Evolutionary conservation across 2,888 invertebrate genomes (phyloP).

Genomic region (Pachycephus smyrnensis): DNA sequence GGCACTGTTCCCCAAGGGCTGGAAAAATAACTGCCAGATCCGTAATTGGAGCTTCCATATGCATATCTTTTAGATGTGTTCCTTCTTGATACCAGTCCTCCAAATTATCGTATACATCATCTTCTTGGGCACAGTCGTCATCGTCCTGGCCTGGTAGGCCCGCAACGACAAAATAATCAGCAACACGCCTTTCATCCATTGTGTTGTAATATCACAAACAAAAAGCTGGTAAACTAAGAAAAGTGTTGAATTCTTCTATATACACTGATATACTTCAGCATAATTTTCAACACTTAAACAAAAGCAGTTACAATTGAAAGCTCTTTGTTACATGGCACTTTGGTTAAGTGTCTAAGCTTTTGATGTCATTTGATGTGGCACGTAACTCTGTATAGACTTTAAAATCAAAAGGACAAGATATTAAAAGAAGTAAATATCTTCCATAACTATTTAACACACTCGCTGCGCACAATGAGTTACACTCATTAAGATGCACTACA

Average conservation of each 20-base stretch:
- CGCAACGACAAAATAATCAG: constrained; percentile 98
- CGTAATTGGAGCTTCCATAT: constrained; percentile 92
- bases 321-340: not conserved
- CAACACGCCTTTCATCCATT: constrained; percentile 90
- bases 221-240: not conserved
- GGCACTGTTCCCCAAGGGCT: constrained; percentile 85
- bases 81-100: constrained; percentile 69
- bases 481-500: not conserved
- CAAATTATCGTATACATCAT: constrained; percentile 75
- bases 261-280: not conserved
- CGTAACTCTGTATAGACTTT: not conserved
- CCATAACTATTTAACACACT: not conserved
- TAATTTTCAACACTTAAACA: not conserved
- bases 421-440: not conserved
- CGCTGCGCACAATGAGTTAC: not conserved
- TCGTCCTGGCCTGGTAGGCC: constrained; percentile 78
- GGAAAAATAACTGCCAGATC: constrained; percentile 95
- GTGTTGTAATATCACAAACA: constrained; percentile 3
- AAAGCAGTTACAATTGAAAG: not conserved
- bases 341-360: not conserved
- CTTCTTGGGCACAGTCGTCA: constrained; percentile 80
- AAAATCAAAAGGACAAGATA: not conserved
- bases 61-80: constrained; percentile 81
- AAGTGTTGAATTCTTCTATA: not conserved
- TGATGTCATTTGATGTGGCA: not conserved